Base-by-base conservation (phyloP, 2,113 vertebrate genomes). In the Stictonetta naevosa region DNA sequence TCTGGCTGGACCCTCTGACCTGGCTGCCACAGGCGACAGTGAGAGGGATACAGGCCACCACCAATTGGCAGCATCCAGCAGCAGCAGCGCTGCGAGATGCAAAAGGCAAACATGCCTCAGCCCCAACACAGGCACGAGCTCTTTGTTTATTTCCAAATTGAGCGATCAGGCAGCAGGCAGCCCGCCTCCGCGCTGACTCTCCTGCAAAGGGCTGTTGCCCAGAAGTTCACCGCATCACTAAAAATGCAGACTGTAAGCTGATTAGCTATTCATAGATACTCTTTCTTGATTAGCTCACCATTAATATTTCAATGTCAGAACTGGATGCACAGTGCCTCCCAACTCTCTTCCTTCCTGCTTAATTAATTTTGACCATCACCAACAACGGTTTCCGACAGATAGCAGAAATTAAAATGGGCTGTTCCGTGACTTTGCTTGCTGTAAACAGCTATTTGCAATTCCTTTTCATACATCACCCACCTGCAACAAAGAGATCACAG, bases 401-500 rank as follows among this genome's bases (percentile, higher is more conserved):
- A 96, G 95, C 93, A 94, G 93, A 91, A 96, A 97, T 96, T 95
- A 93, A 92, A 97, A 93, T 86, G 80, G 95, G 96, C 88, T 96
- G 95, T 84, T 96, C 88, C 83, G 6, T 91, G 96, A 93, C 92
- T 96, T 90, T 84, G 86, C 95, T 82, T 79, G 93, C 88, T 92
- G 91, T 94, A 97, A 97, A 96, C 96, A 95, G 92, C 94, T 91
- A 95, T 96, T 96, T 97, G 92, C 96, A 94, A 95, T 95, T 96
- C 92, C 62, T 84, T 55, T 96, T 96, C 96, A 96, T 96, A 95
- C 92, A 95, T 95, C 96, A 95, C 83, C 92, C 93, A 88, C 86
- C 88, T 58, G 2, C 28, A 7, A 96, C 96, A 97, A 96, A 96
- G 93, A 92, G 93, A 92, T 81, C 93, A 89, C 1, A 2, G 92